These are phyloP conservation scores for Platycheirus albimanus DNA, from an alignment of 2,888 invertebrate genomes.

Conservation along the genomic window DNA sequence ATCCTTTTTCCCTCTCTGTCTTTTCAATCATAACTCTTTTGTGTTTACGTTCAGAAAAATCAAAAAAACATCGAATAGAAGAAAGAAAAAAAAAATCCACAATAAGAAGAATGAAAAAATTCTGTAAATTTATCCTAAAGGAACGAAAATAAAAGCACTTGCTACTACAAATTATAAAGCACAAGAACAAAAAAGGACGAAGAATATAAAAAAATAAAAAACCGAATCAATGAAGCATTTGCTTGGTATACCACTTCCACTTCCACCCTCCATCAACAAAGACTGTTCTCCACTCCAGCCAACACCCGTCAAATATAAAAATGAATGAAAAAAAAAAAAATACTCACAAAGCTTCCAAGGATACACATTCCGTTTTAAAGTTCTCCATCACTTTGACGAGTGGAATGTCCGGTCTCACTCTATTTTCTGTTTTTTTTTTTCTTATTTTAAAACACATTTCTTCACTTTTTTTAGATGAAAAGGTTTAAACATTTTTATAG, in stretches of 20 bases:
- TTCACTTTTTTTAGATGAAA: conserved; percentile 14
- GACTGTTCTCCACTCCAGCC: conserved; percentile 7
- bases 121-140: conserved; percentile 48
- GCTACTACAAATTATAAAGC: conserved; percentile 53
- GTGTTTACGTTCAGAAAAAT: conserved; percentile 35
- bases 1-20: background rate
- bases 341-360: conserved; percentile 19
- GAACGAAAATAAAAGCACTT: conserved; percentile 63
- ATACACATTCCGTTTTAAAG: conserved; percentile 45
- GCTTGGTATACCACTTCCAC: background rate
- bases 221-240: conserved; percentile 56
- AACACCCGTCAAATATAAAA: conserved; percentile 39
- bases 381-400: conserved; percentile 60
- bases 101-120: conserved; percentile 10
- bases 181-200: conserved; percentile 23
- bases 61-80: conserved; percentile 27
- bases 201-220: background rate
- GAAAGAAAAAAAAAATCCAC: conserved; percentile 6
- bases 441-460: conserved; percentile 41
- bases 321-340: background rate
- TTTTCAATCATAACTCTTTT: conserved; percentile 4
- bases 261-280: conserved; percentile 38
- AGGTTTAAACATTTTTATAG: background rate
- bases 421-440: conserved; percentile 17
- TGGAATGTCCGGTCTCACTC: conserved; percentile 55